Evolutionary conservation across 2,797 vertebrate species (phyloP), one percentile per base, ranked within the genome.

Genomic region (Bradypodion ventrale): DNA sequence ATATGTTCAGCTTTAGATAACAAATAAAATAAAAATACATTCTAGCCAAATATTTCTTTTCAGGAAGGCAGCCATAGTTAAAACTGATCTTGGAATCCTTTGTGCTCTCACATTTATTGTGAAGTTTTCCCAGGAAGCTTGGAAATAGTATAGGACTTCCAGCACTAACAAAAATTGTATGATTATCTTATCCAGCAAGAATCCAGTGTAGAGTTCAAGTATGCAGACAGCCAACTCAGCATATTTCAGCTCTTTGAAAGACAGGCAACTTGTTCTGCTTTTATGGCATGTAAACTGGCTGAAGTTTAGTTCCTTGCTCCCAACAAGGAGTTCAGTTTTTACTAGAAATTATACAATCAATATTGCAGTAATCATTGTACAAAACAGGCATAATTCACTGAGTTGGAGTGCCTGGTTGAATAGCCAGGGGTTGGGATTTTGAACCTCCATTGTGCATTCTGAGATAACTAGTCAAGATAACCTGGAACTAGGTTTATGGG

Each of bases 311-410:
- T 87, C 80, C n/a, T 81, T 59, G 35, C 75, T 76, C 80, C 37
- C 23, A 40, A 16, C 19, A 78, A 8, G 46, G 37, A 46, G 12
- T 88, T 87, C 21, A 25, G 40, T 77, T 89, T 83, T 83, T 82
- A 29, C 19, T 78, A 79, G 89, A 79, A 92, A 87, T 89, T 89
- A 89, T 89, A 37, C 83, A 90, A 79, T 81, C 90, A 60, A 32
- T 5, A 0, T 63, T 82, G 62, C 59, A 89, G 86, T 90, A 88
- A 84, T 78, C 87, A 46, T 44, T 81, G 52, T 86, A 78, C 52
- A 82, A 52, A 56, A 82, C 59, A 77, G 23, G 90, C 13, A 21
- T 56, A 56, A 21, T 21, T 56, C 52, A 56, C 15, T 16, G 52
- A 5, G 52, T 21, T 56, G 52, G 52, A 56, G 15, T 56, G 52